Base-by-base conservation (phyloP, 2,797 vertebrate genomes). In the Taeniopygia guttata region DNA sequence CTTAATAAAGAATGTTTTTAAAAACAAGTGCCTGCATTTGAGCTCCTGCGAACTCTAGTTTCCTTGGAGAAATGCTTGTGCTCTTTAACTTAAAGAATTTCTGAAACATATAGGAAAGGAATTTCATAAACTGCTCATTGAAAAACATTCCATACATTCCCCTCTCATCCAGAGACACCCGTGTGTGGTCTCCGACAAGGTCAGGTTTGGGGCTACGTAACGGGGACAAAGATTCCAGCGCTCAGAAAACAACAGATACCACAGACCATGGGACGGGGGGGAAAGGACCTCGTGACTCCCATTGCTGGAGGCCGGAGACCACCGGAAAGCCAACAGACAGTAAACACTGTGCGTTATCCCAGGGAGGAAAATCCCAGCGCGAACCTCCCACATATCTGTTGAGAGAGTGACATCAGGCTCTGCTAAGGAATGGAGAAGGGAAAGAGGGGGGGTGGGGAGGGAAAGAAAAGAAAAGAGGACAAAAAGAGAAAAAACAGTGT, bases 141-240 rank as follows among this genome's bases (percentile, higher is more conserved):
- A 96, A 97, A 97, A 97, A 97, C 96, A 97, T 97, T 97, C 97
- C 97, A 97, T 96, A 96, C 97, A 97, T 97, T 97, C 97, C 95
- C 90, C 86, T 87, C 96, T 95, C 96, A 96, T 97, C 96, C 84
- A 96, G 96, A 97, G 96, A 97, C 96, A 96, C 96, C 93, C 96
- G 92, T 97, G 97, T 97, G 97, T 97, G 97, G 97, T 97, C 97
- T 97, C 96, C 20, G n/a, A 94, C 95, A 95, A 97, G 96, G 97
- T 97, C 96, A 96, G 91, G 87, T 97, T 95, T 96, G 93, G 94
- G 95, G 95, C 96, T 96, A 88, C 36, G 51, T 94, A 97, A 91
- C 32, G 38, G 94, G 87, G 96, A 96, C 96, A 96, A 96, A 96
- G 94, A 96, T 97, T 97, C 95, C 96, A 95, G 87, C 10, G 9